Evolutionary conservation across 2,797 vertebrate species (phyloP), one percentile per base, ranked within the genome.

Genomic region (Knipowitschia caucasica): DNA sequence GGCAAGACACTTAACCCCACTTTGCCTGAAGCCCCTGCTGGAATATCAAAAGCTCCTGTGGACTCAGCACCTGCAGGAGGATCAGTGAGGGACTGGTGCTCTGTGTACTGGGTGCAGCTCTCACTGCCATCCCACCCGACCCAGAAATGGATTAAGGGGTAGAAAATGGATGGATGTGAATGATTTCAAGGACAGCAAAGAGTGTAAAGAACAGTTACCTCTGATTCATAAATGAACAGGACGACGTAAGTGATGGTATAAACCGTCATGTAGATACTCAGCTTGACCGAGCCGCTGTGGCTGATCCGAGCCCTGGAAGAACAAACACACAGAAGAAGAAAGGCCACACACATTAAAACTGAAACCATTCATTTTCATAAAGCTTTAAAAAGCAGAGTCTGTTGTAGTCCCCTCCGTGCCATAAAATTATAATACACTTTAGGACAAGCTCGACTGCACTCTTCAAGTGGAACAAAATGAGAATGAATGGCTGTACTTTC

Each of bases 191-290:
- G n/a, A n/a, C n/a, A n/a, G n/a, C n/a, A n/a, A n/a, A n/a, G n/a
- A n/a, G n/a, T n/a, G n/a, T n/a, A n/a, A 14, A 1, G 14, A 49
- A 46, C 69, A 72, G 83, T n/a, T 88, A 96, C 94, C 91, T 96
- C 91, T 0, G 93, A 93, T 80, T 96, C 94, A 2, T 96, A 95
- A 87, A 95, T 94, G 80, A 96, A 94, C 50, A 96, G 92, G 46
- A 91, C 92, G 58, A 94, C 84, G 2, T 96, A 94, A 57, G 94
- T 94, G 70, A 95, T 93, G 12, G 94, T 95, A 82, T 94, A 95
- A 56, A 94, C 81, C 0, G 93, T 95, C 94, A 95, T 93, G 81
- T 94, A 95, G 78, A 95, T 89, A 3, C 93, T 94, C 60, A 96
- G 58, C 82, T 95, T 95, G 50, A 96, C 87, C 0, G 93, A 95